A percentile compares a stretch with the other conserved stretches of the same genome.
Evolutionary conservation across 1,140 invertebrate species (phyloP).

Genomic region (Vollenhovia emeryi): DNA sequence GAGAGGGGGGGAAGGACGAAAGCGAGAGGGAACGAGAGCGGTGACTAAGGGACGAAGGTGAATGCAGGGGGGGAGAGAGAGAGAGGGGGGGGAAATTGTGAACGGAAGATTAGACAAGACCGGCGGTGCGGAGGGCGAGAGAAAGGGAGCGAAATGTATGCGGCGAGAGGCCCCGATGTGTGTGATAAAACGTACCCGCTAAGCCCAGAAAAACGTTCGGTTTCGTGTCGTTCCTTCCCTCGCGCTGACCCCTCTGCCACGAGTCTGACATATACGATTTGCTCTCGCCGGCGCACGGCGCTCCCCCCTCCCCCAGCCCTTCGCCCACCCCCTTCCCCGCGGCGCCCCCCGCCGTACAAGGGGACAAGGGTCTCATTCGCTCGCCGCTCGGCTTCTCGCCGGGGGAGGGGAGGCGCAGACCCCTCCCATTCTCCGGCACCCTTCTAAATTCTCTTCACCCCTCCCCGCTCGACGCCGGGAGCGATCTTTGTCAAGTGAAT

Average conservation of each 20-base stretch:
- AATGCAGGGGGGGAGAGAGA: not conserved
- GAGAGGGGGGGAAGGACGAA: slow-evolving; percentile 49
- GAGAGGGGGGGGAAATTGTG: not conserved
- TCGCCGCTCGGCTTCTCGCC: not conserved
- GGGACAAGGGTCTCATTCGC: slow-evolving; percentile 34
- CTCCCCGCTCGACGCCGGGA: not conserved
- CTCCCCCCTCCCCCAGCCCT: slow-evolving; percentile 58
- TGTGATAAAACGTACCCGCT: slow-evolving; percentile 81
- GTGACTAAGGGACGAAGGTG: not conserved
- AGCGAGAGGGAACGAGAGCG: slow-evolving; percentile 2
- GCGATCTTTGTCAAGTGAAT: slow-evolving; percentile 12
- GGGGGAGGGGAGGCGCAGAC: not conserved
- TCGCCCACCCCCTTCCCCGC: not conserved
- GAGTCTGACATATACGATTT: slow-evolving; percentile 82
- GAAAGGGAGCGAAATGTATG: slow-evolving; percentile 27
- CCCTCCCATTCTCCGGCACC: slow-evolving; percentile 20
- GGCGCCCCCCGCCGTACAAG: not conserved
- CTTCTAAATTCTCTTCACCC: slow-evolving; percentile 37
- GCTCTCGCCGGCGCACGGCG: slow-evolving; percentile 76
- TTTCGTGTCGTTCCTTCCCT: slow-evolving; percentile 81
- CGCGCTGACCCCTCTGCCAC: slow-evolving; percentile 83
- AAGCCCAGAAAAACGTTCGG: slow-evolving; percentile 79
- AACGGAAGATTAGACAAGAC: not conserved
- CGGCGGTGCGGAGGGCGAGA: not conserved
- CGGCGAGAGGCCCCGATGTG: slow-evolving; percentile 53